Base-by-base conservation (phyloP, 1,140 invertebrate genomes). In the Neodiprion pinetum region DNA sequence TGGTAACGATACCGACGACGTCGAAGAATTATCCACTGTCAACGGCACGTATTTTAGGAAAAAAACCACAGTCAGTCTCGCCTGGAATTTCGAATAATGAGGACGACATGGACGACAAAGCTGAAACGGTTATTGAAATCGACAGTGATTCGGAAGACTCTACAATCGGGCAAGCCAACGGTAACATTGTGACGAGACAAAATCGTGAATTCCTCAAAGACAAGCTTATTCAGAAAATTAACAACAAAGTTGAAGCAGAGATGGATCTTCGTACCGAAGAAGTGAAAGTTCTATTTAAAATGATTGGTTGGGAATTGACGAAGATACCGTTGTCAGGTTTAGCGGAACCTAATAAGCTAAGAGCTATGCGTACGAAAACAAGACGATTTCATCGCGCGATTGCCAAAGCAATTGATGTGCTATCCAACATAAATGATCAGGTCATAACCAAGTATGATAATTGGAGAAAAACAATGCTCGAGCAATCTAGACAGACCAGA, bases 91-190 rank as follows among this genome's bases (percentile, higher is more conserved):
- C 70, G 28, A 67, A 10, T 10, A 28, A 72, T 75, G 28, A 1
- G 11, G 40, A 1, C n/a, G 9, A 21, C 40, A n/a, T 8, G 23
- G 48, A 47, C 9, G 28, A 70, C 40, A 40, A 40, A 40, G 28
- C 28, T 40, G 28, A 40, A 40, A 88, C 77, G 71, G 77, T 89
- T 7, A 88, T 89, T 49, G 83, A 89, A 17, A 47, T 89, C 1
- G 87, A 88, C 10, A 88, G 85, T 48, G 87, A 88, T 66, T 73
- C 79, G 0, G 81, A 81, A 5, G 53, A 61, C n/a, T 61, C 11
- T 61, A 61, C 53, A 12, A 61, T 61, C 11, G 53, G n/a, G n/a
- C 53, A 61, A 61, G n/a, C 5, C 5, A 61, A 61, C 8, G 53
- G n/a, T 14, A 61, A 61, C 53, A 14, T 61, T 61, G 5, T 9